These are phyloP conservation scores for Polymixis flavicincta DNA, from an alignment of 2,888 invertebrate genomes.

Conservation along the genomic window DNA sequence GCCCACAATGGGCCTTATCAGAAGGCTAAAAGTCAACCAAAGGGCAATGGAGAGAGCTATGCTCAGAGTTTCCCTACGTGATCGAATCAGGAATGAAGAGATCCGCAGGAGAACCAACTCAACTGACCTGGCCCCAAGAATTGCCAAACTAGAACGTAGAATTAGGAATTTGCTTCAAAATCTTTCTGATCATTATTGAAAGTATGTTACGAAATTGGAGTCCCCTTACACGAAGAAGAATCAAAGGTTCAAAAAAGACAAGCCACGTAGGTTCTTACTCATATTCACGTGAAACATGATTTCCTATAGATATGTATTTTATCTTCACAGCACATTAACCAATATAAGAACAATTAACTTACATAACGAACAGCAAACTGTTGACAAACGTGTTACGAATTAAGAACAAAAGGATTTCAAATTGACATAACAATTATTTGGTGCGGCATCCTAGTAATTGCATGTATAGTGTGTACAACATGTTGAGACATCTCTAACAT, in stretches of 20 bases:
- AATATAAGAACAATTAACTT: background rate
- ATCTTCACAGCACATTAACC: slow-evolving; percentile 11
- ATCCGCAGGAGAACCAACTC: too few species aligned
- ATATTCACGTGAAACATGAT: background rate
- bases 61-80: too few species aligned
- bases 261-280: background rate
- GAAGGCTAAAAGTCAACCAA: too few species aligned
- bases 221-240: background rate
- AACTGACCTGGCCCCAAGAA: too few species aligned
- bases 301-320: background rate
- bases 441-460: slow-evolving; percentile 39
- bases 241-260: background rate
- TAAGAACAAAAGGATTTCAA: slow-evolving; percentile 43
- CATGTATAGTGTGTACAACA: background rate
- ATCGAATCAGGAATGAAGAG: too few species aligned
- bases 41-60: too few species aligned
- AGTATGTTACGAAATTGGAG: too few species aligned
- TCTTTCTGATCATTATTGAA: too few species aligned
- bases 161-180: too few species aligned
- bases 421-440: slow-evolving; percentile 29
- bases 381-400: slow-evolving; percentile 17
- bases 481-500: slow-evolving; percentile 24
- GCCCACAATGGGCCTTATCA: too few species aligned
- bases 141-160: too few species aligned
- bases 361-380: slow-evolving; percentile 13